These are phyloP conservation scores for Parasteatoda tepidariorum DNA, from an alignment of 1,140 invertebrate species.

Conservation along the genomic window DNA sequence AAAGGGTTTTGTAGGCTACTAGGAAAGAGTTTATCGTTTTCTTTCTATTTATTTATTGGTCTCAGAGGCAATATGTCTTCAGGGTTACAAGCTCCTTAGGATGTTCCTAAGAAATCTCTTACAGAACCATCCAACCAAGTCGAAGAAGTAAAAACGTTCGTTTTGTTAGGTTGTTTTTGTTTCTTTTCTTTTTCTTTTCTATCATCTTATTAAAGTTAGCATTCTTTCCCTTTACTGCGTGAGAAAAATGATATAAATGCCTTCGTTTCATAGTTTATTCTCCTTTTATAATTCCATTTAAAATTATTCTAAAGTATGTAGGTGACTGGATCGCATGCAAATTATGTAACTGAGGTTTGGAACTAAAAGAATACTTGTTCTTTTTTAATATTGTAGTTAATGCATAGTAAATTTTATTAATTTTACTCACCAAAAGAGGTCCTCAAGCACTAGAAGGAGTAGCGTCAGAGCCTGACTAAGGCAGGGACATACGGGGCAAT, in stretches of 20 bases:
- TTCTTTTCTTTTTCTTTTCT: conserved; percentile 54
- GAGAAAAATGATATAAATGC: conserved; percentile 12
- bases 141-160: conserved; percentile 18
- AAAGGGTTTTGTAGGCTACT: neutral
- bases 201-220: conserved; percentile 51
- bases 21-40: neutral
- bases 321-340: no score
- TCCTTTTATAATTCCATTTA: no score
- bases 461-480: no score
- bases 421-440: no score
- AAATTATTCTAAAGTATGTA: no score
- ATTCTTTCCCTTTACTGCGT: conserved; percentile 42
- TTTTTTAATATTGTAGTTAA: no score
- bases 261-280: neutral
- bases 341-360: no score
- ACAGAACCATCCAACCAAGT: conserved; percentile 20
- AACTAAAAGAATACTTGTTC: no score
- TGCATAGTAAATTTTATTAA: no score
- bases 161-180: neutral
- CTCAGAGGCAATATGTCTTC: neutral
- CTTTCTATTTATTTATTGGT: neutral
- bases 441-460: no score
- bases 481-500: no score
- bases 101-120: conserved; percentile 6
- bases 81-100: neutral